Evolutionary conservation across 2,888 invertebrate genomes (phyloP).

Genomic region (Eutolmus rufibarbis): DNA sequence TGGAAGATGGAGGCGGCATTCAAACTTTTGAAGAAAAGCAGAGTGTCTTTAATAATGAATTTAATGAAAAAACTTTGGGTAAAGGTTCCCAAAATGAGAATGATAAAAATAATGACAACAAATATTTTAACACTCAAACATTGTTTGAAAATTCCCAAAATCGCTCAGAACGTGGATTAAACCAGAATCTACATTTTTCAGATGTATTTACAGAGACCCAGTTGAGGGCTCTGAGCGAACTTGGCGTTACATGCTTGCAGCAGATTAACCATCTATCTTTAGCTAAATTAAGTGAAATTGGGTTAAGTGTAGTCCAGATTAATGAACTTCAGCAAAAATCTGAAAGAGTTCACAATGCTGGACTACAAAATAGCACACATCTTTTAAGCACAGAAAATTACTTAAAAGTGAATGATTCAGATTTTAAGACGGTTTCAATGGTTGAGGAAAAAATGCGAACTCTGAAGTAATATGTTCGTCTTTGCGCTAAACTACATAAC

Average conservation of each 20-base stretch:
- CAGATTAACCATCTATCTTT: conserved; percentile 38
- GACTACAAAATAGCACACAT: neutral
- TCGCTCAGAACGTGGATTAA: neutral
- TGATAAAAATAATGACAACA: neutral
- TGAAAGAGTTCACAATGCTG: neutral
- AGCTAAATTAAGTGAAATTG: conserved; percentile 42
- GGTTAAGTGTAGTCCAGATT: conserved; percentile 24
- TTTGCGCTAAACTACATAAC: neutral
- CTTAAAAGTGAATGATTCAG: neutral
- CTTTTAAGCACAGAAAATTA: neutral
- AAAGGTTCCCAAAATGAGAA: neutral
- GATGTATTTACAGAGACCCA: conserved; percentile 20
- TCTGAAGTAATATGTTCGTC: neutral
- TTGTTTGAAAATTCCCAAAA: neutral
- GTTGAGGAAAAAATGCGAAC: neutral
- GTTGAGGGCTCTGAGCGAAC: neutral
- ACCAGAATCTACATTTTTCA: neutral
- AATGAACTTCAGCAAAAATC: conserved; percentile 28
- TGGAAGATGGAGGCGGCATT: neutral
- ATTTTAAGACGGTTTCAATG: neutral
- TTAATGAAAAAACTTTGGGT: neutral
- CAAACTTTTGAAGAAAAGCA: neutral
- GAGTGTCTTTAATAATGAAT: neutral
- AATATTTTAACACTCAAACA: neutral
- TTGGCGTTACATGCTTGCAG: conserved; percentile 17